Evolutionary conservation across 2,113 vertebrate species (phyloP).

Genomic region (Sclerurus mexicanus): DNA sequence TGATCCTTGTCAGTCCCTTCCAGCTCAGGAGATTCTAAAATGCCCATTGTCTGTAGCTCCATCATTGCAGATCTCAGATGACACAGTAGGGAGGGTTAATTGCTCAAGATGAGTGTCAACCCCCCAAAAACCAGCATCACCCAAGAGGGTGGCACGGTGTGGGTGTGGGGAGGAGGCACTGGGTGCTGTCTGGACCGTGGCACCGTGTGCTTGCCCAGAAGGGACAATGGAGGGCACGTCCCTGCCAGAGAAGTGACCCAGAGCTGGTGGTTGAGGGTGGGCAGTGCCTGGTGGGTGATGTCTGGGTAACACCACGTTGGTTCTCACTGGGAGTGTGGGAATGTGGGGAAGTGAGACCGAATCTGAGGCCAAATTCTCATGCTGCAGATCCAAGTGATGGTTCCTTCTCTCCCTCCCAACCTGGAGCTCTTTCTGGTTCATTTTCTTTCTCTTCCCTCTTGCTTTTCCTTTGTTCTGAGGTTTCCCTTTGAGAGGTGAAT

Average conservation of each 20-base stretch:
- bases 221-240: background rate
- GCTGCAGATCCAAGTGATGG: background rate
- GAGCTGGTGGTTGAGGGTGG: background rate
- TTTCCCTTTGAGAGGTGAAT: constrained; percentile 22
- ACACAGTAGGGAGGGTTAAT: background rate
- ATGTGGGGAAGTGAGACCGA: background rate
- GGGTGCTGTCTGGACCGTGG: accelerated
- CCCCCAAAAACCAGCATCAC: background rate
- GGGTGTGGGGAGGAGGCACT: background rate
- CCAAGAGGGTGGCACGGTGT: accelerated
- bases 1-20: background rate
- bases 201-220: background rate
- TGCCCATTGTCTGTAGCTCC: background rate
- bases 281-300: background rate
- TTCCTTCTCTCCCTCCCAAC: background rate
- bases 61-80: background rate
- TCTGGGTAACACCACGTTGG: background rate
- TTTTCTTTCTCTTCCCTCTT: constrained; percentile 34
- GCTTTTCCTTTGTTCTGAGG: constrained; percentile 11
- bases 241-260: background rate
- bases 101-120: background rate
- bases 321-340: accelerated
- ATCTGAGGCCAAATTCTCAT: background rate
- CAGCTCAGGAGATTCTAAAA: background rate
- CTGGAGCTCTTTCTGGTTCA: background rate